These are phyloP conservation scores for Magallana gigas DNA, from an alignment of 1,140 invertebrate genomes.

Conservation along the genomic window DNA sequence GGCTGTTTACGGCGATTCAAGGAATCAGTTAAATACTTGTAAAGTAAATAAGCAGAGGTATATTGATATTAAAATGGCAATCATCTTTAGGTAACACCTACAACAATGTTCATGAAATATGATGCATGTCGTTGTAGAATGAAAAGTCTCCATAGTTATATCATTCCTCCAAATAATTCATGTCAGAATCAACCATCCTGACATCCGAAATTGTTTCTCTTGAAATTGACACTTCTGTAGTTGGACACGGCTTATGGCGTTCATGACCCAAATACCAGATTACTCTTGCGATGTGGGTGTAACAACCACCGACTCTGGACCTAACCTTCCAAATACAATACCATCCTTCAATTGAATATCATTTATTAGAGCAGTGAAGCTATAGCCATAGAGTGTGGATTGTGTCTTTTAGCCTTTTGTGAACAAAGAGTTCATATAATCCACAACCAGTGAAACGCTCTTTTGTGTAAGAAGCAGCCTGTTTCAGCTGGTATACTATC, in stretches of 20 bases:
- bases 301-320: slow-evolving; percentile 41
- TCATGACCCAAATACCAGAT: slow-evolving; percentile 42
- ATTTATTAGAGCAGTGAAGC: not conserved
- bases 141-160: too few species aligned
- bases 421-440: slow-evolving; percentile 7
- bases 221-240: not conserved
- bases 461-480: slow-evolving; percentile 38
- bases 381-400: not conserved
- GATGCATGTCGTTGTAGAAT: too few species aligned
- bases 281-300: slow-evolving; percentile 45
- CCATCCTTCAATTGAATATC: slow-evolving; percentile 17
- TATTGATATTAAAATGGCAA: too few species aligned
- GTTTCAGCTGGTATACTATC: slow-evolving; percentile 43
- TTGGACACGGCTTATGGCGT: not conserved
- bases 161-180: too few species aligned
- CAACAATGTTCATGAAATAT: too few species aligned
- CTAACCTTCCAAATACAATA: slow-evolving; percentile 48
- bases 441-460: slow-evolving; percentile 2
- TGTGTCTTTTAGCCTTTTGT: not conserved
- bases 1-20: too few species aligned
- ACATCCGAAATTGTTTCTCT: not conserved
- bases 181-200: too few species aligned
- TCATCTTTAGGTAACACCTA: too few species aligned
- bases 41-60: too few species aligned
- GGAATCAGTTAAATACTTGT: too few species aligned